phyloP scores from a whole-genome alignment of 2,888 invertebrate species.

The Pristionchus mayeri region DNA sequence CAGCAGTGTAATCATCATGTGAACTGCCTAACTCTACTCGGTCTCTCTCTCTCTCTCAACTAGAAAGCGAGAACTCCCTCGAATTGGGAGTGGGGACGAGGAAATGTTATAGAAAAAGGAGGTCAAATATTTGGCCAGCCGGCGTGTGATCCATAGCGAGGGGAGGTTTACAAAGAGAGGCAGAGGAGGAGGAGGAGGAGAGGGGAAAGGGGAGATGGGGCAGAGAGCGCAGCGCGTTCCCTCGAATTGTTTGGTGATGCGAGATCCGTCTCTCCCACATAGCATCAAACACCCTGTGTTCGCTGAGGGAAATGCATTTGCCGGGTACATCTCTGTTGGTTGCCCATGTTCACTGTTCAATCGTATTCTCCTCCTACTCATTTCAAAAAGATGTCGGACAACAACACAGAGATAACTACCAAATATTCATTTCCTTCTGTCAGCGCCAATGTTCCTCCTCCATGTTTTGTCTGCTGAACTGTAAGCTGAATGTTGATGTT shows the following conservation, averaged over 20 bases:
- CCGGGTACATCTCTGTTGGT: too few species aligned
- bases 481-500: too few species aligned
- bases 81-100: conserved; percentile 7
- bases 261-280: conserved; percentile 6
- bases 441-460: too few species aligned
- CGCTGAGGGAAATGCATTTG: too few species aligned
- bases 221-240: background rate
- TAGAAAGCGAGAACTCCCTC: too few species aligned
- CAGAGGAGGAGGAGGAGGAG: background rate
- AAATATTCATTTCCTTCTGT: too few species aligned
- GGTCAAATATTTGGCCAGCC: conserved; percentile 39
- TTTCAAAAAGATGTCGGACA: too few species aligned
- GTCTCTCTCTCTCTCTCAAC: too few species aligned
- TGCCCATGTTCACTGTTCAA: background rate
- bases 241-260: conserved; percentile 20
- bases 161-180: background rate
- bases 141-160: background rate
- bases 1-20: conserved; percentile 4
- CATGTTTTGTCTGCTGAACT: too few species aligned
- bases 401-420: too few species aligned
- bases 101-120: conserved; percentile 41
- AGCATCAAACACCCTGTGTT: conserved; percentile 4
- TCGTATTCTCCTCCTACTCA: background rate
- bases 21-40: conserved; percentile 23
- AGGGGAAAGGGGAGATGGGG: background rate